Conservation (phyloP, 37 sponge, comb jelly and placozoan genomes). For the Amphimedon queenslandica region DNA sequence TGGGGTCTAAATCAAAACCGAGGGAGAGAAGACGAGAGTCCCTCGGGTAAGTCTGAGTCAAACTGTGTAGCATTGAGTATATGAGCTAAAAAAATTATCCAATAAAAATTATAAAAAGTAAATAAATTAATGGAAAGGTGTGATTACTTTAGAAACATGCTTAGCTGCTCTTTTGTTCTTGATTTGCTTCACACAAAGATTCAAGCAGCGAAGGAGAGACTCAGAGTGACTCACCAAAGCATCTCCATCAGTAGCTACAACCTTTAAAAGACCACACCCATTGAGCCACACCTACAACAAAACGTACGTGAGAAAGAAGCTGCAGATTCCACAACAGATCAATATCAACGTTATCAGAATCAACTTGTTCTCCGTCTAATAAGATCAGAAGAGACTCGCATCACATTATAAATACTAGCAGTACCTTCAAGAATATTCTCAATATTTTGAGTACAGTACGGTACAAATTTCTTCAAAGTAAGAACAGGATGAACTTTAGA, state of each 20-base stretch:
- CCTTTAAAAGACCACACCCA: neutral
- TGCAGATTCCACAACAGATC: constrained; percentile 76
- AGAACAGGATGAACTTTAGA: constrained; percentile 57
- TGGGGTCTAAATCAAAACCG: constrained; percentile 22
- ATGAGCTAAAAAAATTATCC: constrained; percentile 25
- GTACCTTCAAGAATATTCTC: constrained; percentile 42
- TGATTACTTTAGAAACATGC: constrained; percentile 36
- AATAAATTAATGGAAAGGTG: neutral
- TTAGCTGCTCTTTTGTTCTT: constrained; percentile 34
- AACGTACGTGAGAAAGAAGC: constrained; percentile 44
- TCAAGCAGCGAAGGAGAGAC: constrained; percentile 31
- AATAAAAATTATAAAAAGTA: too few species aligned
- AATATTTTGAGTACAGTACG: constrained; percentile 43
- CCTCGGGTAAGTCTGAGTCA: constrained; percentile 40
- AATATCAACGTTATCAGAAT: constrained; percentile 66
- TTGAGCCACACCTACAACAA: neutral
- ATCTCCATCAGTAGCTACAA: neutral
- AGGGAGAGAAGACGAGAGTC: constrained; percentile 31
- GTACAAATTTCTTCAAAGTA: constrained; percentile 64
- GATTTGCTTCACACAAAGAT: constrained; percentile 48
- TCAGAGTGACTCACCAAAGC: constrained; percentile 38
- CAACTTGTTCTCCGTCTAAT: constrained; percentile 61
- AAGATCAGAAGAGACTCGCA: neutral
- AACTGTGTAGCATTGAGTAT: constrained; percentile 26
- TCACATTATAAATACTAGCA: neutral